phyloP scores from a whole-genome alignment of 2,888 invertebrate genomes.

The Netelia melanura region DNA sequence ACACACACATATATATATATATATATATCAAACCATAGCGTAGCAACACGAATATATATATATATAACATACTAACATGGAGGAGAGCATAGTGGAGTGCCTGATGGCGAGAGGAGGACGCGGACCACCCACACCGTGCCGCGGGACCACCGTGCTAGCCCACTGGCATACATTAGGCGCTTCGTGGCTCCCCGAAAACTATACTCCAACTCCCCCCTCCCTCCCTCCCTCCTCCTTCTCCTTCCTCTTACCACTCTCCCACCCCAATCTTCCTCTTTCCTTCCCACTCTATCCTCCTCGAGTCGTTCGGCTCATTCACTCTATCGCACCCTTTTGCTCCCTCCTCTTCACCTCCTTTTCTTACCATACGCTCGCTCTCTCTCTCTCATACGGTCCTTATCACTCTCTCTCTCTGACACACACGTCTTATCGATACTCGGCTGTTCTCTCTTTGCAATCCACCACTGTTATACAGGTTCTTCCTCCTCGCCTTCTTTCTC shows the following conservation, averaged over 20 bases:
- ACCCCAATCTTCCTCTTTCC: slow-evolving; percentile 46
- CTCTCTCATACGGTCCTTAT: slow-evolving; percentile 71
- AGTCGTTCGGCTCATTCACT: slow-evolving; percentile 46
- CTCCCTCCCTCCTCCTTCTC: slow-evolving; percentile 21
- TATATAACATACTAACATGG: slow-evolving; percentile 45
- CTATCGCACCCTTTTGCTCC: slow-evolving; percentile 49
- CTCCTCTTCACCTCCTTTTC: slow-evolving; percentile 28
- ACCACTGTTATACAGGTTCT: slow-evolving; percentile 21
- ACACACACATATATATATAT: background rate
- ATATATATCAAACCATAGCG: slow-evolving; percentile 40
- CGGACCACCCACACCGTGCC: slow-evolving; percentile 84
- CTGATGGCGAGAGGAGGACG: slow-evolving; percentile 82
- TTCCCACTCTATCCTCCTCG: slow-evolving; percentile 43
- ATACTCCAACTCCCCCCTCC: slow-evolving; percentile 72
- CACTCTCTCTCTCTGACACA: too few relatives aligned
- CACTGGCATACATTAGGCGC: slow-evolving; percentile 85
- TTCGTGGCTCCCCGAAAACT: slow-evolving; percentile 81
- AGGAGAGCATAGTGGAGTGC: slow-evolving; percentile 80
- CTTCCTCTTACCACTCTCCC: slow-evolving; percentile 50
- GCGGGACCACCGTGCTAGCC: slow-evolving; percentile 85
- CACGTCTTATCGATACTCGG: slow-evolving; percentile 74
- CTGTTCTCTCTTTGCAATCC: slow-evolving; percentile 63
- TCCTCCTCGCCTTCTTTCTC: slow-evolving; percentile 20
- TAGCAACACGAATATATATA: slow-evolving; percentile 50
- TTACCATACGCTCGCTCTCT: slow-evolving; percentile 62